A percentile compares a stretch with the other conserved stretches of the same genome.
These are phyloP conservation scores for Pardalotus punctatus DNA, from an alignment of 2,113 vertebrate genomes.

Conservation along the genomic window DNA sequence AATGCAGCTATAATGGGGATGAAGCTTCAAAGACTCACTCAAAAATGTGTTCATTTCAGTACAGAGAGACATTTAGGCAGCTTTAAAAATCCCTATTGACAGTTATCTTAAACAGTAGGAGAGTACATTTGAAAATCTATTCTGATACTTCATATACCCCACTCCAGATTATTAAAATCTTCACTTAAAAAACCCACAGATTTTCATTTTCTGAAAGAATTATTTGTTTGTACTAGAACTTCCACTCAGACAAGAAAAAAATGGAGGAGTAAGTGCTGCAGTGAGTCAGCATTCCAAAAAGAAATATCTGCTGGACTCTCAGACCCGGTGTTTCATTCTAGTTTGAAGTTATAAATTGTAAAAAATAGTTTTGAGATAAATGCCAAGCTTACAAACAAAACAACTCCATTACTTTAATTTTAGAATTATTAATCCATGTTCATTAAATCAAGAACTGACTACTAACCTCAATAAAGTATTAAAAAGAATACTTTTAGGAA, in stretches of 20 bases:
- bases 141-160: fast-evolving
- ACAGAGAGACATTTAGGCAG: neutral
- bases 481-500: neutral
- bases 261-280: neutral
- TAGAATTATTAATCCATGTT: neutral
- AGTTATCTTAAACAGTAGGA: neutral
- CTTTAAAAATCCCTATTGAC: neutral
- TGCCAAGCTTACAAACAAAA: neutral
- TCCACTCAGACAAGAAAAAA: neutral
- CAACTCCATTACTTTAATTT: neutral
- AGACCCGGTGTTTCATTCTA: neutral
- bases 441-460: neutral
- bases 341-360: neutral
- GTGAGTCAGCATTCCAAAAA: neutral
- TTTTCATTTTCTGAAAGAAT: neutral
- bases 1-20: neutral
- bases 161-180: neutral
- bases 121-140: neutral
- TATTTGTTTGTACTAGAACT: neutral
- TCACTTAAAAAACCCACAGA: neutral
- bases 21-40: neutral
- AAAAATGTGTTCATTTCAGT: neutral
- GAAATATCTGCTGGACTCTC: neutral
- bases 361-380: neutral
- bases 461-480: neutral